Evolutionary conservation across 1,140 invertebrate genomes (phyloP).

Genomic region (Drosophila triauraria): DNA sequence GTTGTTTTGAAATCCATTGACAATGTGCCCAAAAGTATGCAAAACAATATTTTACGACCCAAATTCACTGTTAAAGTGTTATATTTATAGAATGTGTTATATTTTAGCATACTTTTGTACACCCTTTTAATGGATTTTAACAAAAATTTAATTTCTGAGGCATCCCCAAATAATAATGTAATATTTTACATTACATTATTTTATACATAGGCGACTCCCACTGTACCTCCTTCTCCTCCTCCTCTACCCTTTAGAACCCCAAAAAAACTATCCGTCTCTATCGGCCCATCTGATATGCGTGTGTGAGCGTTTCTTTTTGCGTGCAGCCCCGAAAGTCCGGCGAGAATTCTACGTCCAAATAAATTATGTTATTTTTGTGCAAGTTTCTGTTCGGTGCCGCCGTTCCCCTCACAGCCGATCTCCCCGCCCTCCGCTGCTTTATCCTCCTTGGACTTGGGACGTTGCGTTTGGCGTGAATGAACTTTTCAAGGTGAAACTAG

Average conservation of each 20-base stretch:
- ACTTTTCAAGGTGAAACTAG: slow-evolving; percentile 85
- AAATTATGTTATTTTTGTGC: slow-evolving; percentile 84
- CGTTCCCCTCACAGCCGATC: slow-evolving; percentile 15
- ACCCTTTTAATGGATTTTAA: neutral
- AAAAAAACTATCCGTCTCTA: slow-evolving; percentile 8
- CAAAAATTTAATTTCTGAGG: neutral
- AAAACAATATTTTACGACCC: neutral
- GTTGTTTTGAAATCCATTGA: neutral
- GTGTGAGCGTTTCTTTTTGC: slow-evolving; percentile 49
- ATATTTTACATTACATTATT: neutral
- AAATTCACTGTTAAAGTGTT: neutral
- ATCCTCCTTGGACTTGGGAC: slow-evolving; percentile 60
- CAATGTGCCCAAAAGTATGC: neutral
- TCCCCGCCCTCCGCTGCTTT: slow-evolving; percentile 5
- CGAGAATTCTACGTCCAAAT: slow-evolving; percentile 62
- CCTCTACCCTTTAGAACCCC: neutral
- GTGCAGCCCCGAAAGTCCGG: slow-evolving; percentile 59
- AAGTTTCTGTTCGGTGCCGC: slow-evolving; percentile 67
- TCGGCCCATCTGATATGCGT: slow-evolving; percentile 11
- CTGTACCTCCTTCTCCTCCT: slow-evolving; percentile 9
- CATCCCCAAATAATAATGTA: neutral
- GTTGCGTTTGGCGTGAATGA: slow-evolving; percentile 82
- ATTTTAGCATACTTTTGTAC: neutral
- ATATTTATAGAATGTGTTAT: too few relatives aligned
- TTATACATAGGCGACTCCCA: neutral